Conservation (phyloP, 1,140 invertebrate species). For the Drosophila leontia region DNA sequence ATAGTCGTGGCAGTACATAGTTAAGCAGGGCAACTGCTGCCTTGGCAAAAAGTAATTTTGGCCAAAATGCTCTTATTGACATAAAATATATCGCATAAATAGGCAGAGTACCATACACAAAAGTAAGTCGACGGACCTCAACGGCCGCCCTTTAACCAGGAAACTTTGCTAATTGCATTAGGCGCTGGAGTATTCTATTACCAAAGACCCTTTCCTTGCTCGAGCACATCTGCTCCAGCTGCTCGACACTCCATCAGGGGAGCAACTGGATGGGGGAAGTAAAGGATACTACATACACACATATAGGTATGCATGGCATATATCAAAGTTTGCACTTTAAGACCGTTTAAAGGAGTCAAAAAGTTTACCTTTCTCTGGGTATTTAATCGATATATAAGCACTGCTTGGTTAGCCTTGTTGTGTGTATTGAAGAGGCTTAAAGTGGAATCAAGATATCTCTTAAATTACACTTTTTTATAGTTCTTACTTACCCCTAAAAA, state of each 20-base stretch:
- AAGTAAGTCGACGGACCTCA: slow-evolving; percentile 13
- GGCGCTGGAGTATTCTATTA: slow-evolving; percentile 50
- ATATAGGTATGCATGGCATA: not conserved
- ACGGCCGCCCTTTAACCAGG: slow-evolving; percentile 31
- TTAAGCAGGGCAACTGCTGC: slow-evolving; percentile 1
- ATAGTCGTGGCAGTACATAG: slow-evolving; percentile 1
- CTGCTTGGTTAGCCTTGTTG: not conserved
- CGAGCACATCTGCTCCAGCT: slow-evolving; percentile 42
- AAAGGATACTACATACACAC: slow-evolving; percentile 1
- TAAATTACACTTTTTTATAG: not conserved
- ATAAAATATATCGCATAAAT: slow-evolving; percentile 72
- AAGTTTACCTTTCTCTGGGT: slow-evolving; percentile 12
- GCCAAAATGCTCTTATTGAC: slow-evolving; percentile 69
- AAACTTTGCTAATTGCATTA: slow-evolving; percentile 63
- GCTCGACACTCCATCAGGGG: not conserved
- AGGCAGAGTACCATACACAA: slow-evolving; percentile 24
- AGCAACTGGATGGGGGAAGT: not conserved
- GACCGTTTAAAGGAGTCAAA: slow-evolving; percentile 17
- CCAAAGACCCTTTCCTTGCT: slow-evolving; percentile 20
- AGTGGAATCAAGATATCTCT: not conserved
- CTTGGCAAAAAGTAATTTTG: slow-evolving; percentile 60
- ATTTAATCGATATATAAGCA: slow-evolving; percentile 13
- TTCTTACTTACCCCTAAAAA: not conserved
- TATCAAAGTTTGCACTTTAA: slow-evolving; percentile 24
- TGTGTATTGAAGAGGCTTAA: not conserved